Evolutionary conservation across 2,797 vertebrate species (phyloP).

Genomic region (Helicolenus hilgendorfi): DNA sequence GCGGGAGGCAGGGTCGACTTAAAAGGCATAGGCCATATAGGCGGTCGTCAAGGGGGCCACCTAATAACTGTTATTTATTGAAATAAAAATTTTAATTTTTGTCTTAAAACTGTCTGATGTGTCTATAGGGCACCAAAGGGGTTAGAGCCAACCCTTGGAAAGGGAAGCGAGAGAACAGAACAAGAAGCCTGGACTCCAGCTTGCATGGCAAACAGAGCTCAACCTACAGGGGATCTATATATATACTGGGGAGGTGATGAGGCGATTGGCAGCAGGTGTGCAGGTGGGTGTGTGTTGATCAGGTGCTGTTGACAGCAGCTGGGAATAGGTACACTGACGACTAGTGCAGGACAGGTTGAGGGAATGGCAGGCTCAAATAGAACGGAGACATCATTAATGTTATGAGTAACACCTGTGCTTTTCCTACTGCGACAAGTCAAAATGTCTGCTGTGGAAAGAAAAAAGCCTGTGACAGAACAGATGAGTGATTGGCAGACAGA

Average conservation of each 20-base stretch:
- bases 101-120: no score
- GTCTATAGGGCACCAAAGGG: no score
- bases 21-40: no score
- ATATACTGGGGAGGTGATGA: not conserved
- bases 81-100: no score
- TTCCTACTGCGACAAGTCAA: not conserved
- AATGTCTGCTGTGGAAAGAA: not conserved
- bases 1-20: no score
- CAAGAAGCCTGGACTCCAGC: not conserved
- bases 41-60: no score
- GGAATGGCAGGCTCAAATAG: not conserved
- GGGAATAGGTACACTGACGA: not conserved
- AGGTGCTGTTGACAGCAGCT: not conserved
- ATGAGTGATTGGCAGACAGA: not conserved
- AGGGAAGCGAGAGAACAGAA: no score
- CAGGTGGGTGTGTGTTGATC: not conserved
- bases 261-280: not conserved
- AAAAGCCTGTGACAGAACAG: not conserved
- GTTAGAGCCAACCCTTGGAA: no score
- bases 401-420: slow-evolving; percentile 12
- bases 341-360: not conserved
- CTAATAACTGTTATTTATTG: no score
- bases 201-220: not conserved
- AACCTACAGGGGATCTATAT: not conserved
- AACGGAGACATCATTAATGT: slow-evolving; percentile 14